Evolutionary conservation across 2,888 invertebrate genomes (phyloP).

Genomic region (Itoplectis maculator): DNA sequence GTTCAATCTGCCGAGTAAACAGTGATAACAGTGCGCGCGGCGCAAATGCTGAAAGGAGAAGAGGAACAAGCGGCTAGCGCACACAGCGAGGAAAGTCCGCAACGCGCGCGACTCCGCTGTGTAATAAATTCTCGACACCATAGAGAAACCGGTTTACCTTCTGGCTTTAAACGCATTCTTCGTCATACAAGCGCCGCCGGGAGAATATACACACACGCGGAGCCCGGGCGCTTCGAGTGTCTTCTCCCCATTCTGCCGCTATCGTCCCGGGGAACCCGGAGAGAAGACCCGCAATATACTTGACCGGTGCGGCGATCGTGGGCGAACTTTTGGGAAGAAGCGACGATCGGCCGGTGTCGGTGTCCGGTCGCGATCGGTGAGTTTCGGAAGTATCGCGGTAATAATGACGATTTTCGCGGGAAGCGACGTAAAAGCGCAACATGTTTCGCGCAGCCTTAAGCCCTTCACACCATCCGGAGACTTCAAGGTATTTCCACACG

Average conservation of each 20-base stretch:
- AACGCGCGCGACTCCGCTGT: conserved; percentile 23
- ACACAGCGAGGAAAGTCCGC: conserved; percentile 10
- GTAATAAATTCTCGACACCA: conserved; percentile 38
- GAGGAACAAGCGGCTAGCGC: background rate
- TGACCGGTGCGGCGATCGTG: no score
- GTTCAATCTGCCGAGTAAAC: background rate
- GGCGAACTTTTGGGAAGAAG: no score
- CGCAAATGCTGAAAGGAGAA: background rate
- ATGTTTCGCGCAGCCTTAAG: no score
- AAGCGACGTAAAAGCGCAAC: no score
- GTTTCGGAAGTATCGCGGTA: no score
- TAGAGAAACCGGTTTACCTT: conserved; percentile 23
- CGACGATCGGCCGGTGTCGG: no score
- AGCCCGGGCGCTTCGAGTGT: conserved; percentile 8
- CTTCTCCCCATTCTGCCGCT: conserved; percentile 10
- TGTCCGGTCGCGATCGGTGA: no score
- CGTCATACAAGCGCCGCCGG: conserved; percentile 29
- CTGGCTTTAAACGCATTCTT: conserved; percentile 40
- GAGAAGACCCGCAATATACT: no score
- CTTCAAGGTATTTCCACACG: no score
- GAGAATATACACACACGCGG: conserved; percentile 33
- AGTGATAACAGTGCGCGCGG: conserved; percentile 12
- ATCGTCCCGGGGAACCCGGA: no score
- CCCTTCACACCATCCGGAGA: no score
- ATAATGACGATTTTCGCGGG: no score